Conservation (phyloP, 2,888 invertebrate genomes). For the Luperina nickerlii region DNA sequence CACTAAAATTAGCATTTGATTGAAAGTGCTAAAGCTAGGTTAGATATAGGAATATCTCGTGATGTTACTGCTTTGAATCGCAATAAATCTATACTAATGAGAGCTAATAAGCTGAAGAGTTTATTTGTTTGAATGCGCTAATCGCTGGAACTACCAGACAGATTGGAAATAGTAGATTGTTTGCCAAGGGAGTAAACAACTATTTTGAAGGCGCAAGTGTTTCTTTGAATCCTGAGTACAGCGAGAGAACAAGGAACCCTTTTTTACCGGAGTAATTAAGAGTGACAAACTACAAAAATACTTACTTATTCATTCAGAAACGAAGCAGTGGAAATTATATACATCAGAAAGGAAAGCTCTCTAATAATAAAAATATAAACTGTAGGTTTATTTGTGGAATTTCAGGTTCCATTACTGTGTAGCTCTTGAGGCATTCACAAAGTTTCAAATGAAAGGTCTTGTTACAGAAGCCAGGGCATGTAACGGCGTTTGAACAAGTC, state of each 20-base stretch:
- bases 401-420: background rate
- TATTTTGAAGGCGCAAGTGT: too few relatives aligned
- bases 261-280: background rate
- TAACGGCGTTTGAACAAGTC: slow-evolving; percentile 5
- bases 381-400: background rate
- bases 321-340: background rate
- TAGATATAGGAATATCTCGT: background rate
- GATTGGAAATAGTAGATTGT: too few relatives aligned
- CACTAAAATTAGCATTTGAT: background rate
- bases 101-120: too few relatives aligned
- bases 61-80: too few relatives aligned
- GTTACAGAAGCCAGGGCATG: background rate
- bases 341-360: background rate
- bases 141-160: too few relatives aligned
- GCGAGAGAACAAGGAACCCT: too few relatives aligned
- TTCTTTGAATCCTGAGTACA: too few relatives aligned
- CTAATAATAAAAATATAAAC: background rate
- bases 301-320: background rate
- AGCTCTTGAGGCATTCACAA: background rate
- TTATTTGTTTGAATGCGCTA: too few relatives aligned
- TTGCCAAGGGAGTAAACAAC: too few relatives aligned
- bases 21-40: background rate
- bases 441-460: background rate
- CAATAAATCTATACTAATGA: too few relatives aligned
- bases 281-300: background rate